Evolutionary conservation across 1,140 invertebrate genomes (phyloP), one percentile per base, ranked within the genome.

Genomic region (Zaprionus tsacasi): DNA sequence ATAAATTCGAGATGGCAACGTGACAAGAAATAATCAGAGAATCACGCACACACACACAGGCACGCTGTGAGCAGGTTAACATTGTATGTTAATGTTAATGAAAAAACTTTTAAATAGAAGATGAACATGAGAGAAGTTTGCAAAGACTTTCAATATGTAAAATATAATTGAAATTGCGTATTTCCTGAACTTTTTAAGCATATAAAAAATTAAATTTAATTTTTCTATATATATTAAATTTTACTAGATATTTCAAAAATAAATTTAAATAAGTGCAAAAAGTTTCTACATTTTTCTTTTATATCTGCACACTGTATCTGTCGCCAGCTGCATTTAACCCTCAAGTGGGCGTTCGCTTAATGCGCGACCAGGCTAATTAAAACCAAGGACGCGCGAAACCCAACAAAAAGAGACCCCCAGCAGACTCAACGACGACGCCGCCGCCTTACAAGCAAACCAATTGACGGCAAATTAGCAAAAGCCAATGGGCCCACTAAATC

Each of bases 321-420:
- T 17, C 3, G 7, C 12, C 36, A 55, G 64, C 64, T 67, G 43
- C 35, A 45, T 73, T 45, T 52, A 45, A 21, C 48, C 43, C 71
- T 63, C 55, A 71, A 59, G 69, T 76, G 68, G 69, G 65, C 69
- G 69, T 56, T 45, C 60, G 36, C 68, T 78, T 63, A 73, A 78
- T 85, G 69, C 61, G 78, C 70, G 43, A 68, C 68, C 55, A 65
- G 69, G 38, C 68, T 86, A 86, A 86, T 86, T 86, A 86, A 86
- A 86, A 72, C 83, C 82, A 86, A 86, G 82, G 82, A 82, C 82
- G 79, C 82, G 79, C 68, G 82, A 87, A 85, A 72, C 82, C 82
- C 82, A 85, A 79, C 82, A 87, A 87, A 82, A 57, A 21, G 21
- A 21, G 72, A 86, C 82, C 82, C 82, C 78, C 82, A 78, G 79